Evolutionary conservation across 2,888 invertebrate genomes (phyloP).

Genomic region (Lasioglossum pauxillum): DNA sequence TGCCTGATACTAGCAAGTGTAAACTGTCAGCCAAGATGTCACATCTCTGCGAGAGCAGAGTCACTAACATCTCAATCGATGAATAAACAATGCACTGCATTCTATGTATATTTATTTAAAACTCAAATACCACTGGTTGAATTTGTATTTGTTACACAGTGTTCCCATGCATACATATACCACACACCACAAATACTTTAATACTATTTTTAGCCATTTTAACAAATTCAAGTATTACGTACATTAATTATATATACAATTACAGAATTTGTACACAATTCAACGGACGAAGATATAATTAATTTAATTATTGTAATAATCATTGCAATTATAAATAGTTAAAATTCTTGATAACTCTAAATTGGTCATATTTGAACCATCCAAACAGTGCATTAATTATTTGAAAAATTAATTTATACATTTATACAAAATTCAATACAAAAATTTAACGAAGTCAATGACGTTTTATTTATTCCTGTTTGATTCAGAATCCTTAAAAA

Average conservation of each 20-base stretch:
- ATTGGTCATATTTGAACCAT: not conserved
- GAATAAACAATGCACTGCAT: not conserved
- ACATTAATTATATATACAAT: not conserved
- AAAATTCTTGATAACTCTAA: no score
- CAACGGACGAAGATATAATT: not conserved
- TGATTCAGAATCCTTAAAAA: not conserved
- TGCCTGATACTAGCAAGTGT: not conserved
- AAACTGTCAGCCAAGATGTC: not conserved
- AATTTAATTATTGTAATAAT: not conserved
- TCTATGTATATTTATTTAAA: not conserved
- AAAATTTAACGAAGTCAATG: not conserved
- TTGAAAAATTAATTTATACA: not conserved
- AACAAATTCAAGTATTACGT: not conserved
- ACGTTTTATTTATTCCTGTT: not conserved
- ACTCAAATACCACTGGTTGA: not conserved
- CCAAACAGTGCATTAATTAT: not conserved
- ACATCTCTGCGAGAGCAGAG: conserved; percentile 1
- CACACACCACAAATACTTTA: not conserved
- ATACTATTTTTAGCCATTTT: not conserved
- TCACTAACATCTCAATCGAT: not conserved
- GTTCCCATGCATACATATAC: not conserved
- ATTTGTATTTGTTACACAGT: not conserved
- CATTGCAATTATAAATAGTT: no score
- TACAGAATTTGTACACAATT: not conserved
- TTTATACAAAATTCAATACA: not conserved